Conservation (phyloP, 2,113 vertebrate genomes). For the Pterocles gutturalis region DNA sequence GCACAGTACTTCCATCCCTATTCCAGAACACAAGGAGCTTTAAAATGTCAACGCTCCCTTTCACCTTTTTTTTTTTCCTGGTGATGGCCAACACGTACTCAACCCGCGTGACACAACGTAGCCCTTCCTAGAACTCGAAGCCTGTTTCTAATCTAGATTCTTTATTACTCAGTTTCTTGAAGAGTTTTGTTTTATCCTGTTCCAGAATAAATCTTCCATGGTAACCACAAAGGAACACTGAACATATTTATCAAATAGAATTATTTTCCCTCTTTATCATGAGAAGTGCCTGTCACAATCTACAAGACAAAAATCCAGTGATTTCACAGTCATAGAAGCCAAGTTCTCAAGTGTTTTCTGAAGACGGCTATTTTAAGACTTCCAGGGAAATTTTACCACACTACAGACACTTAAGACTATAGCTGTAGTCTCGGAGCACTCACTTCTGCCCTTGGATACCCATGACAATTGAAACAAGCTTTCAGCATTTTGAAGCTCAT, state of each 20-base stretch:
- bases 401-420: neutral
- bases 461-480: neutral
- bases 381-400: neutral
- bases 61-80: neutral
- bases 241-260: neutral
- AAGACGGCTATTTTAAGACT: neutral
- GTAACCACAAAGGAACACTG: neutral
- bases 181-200: neutral
- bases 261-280: neutral
- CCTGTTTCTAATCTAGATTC: neutral
- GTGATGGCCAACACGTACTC: neutral
- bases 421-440: neutral
- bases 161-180: neutral
- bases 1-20: neutral
- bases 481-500: neutral
- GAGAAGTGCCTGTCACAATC: neutral
- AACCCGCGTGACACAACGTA: fast-evolving
- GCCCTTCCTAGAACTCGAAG: neutral
- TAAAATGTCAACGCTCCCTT: neutral
- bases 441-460: neutral
- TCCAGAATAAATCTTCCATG: neutral
- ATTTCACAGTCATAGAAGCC: neutral
- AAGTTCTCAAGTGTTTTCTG: neutral
- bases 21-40: neutral
- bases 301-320: neutral